Conservation (phyloP, 2,888 invertebrate genomes). For the Drosophila greeni region DNA sequence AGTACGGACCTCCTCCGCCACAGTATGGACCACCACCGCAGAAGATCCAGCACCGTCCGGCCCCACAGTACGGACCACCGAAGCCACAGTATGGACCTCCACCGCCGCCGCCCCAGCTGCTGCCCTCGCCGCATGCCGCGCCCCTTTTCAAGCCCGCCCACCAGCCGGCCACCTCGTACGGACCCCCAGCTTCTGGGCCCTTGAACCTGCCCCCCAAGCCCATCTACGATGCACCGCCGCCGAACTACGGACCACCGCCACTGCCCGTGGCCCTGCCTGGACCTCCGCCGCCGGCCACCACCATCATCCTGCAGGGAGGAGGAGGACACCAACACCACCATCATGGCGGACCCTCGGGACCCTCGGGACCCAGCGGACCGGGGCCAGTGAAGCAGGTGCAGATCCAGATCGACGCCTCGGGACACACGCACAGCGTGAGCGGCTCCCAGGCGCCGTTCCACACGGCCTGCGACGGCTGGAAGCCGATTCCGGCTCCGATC, state of each 20-base stretch:
- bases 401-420: conserved; percentile 75
- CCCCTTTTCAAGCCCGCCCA: conserved; percentile 66
- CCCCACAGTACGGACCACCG: conserved; percentile 66
- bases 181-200: conserved; percentile 74
- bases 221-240: conserved; percentile 78
- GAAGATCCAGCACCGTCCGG: conserved; percentile 30
- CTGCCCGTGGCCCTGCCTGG: conserved; percentile 70
- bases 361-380: conserved; percentile 79
- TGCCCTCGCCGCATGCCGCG: conserved; percentile 75
- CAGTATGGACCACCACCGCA: conserved; percentile 69
- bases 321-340: too few relatives aligned
- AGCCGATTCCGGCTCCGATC: conserved; percentile 87
- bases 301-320: conserved; percentile 61
- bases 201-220: conserved; percentile 76
- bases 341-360: conserved; percentile 79
- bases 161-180: conserved; percentile 71
- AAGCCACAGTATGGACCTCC: conserved; percentile 79
- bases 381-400: conserved; percentile 83
- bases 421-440: conserved; percentile 71
- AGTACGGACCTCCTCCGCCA: conserved; percentile 79
- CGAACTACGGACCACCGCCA: conserved; percentile 77
- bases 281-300: conserved; percentile 62
- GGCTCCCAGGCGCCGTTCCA: conserved; percentile 76
- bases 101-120: conserved; percentile 72
- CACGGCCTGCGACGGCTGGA: conserved; percentile 88